Evolutionary conservation across 2,888 invertebrate genomes (phyloP).

Genomic region (Halictus ligatus): DNA sequence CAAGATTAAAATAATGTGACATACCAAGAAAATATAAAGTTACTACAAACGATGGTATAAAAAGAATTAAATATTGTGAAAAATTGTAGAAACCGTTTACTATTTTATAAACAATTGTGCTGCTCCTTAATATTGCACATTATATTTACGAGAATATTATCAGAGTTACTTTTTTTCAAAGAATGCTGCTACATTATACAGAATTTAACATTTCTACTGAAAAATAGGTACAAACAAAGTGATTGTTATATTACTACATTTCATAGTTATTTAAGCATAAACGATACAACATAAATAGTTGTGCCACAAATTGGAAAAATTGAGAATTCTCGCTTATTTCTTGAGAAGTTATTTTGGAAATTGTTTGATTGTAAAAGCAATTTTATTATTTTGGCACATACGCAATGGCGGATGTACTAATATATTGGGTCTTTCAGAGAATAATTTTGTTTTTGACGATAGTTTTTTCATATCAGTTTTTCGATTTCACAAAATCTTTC

Average conservation of each 20-base stretch:
- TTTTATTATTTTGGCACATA: background rate
- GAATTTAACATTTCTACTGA: conserved; percentile 27
- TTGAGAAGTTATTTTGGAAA: conserved; percentile 1
- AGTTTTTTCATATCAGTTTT: background rate
- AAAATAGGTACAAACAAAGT: conserved; percentile 33
- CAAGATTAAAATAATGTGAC: conserved; percentile 39
- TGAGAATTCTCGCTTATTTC: background rate
- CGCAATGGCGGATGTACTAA: background rate
- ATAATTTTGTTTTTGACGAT: background rate
- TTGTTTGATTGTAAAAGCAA: background rate
- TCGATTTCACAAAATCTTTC: background rate
- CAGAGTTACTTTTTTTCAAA: conserved; percentile 36
- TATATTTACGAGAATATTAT: conserved; percentile 50
- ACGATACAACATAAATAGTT: no score
- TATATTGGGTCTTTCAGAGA: background rate
- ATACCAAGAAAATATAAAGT: conserved; percentile 31
- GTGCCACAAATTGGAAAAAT: background rate
- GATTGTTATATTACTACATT: background rate
- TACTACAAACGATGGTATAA: conserved; percentile 5
- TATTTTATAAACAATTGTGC: conserved; percentile 50
- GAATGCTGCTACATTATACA: conserved; percentile 21
- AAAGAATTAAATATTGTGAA: conserved; percentile 24
- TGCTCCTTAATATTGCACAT: conserved; percentile 42
- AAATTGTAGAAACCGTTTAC: conserved; percentile 11
- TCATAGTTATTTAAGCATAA: background rate